Conservation (phyloP, 2,113 vertebrate genomes). For the Peucedramus taeniatus region DNA sequence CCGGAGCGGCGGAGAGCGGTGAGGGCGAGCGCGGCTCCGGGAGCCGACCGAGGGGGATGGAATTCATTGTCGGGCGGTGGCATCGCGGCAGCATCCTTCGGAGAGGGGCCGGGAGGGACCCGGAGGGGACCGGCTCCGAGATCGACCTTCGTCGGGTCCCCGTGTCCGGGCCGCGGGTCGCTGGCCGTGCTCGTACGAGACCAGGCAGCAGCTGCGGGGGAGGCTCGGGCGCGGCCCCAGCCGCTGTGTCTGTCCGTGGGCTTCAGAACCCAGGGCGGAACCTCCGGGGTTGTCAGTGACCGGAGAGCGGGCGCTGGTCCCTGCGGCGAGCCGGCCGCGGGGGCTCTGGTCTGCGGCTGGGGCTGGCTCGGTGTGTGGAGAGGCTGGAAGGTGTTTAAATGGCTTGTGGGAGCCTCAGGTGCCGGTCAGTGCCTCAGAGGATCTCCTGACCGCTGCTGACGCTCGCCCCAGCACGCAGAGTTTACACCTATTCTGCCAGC, state of each 20-base stretch:
- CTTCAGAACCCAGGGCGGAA: neutral
- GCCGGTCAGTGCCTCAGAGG: too few species aligned
- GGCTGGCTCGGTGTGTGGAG: neutral
- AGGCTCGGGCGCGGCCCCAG: neutral
- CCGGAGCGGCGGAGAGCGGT: neutral
- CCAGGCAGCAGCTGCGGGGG: neutral
- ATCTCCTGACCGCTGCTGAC: neutral
- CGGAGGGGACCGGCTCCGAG: neutral
- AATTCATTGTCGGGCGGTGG: neutral
- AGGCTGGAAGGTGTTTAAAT: neutral
- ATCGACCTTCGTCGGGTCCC: neutral
- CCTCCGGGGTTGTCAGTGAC: neutral
- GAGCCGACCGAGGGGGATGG: neutral
- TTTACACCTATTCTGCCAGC: rapidly evolving
- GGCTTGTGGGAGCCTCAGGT: neutral
- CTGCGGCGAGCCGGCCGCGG: neutral
- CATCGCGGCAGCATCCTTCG: neutral
- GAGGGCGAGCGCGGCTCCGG: too few species aligned
- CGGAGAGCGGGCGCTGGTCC: neutral
- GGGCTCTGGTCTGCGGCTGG: neutral
- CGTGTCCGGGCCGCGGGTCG: neutral
- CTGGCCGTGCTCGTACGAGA: neutral
- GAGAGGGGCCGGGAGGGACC: neutral
- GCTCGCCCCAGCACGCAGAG: rapidly evolving
- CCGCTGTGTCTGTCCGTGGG: neutral